phyloP scores from a whole-genome alignment of 2,113 vertebrate genomes.

The Tamias sibiricus region DNA sequence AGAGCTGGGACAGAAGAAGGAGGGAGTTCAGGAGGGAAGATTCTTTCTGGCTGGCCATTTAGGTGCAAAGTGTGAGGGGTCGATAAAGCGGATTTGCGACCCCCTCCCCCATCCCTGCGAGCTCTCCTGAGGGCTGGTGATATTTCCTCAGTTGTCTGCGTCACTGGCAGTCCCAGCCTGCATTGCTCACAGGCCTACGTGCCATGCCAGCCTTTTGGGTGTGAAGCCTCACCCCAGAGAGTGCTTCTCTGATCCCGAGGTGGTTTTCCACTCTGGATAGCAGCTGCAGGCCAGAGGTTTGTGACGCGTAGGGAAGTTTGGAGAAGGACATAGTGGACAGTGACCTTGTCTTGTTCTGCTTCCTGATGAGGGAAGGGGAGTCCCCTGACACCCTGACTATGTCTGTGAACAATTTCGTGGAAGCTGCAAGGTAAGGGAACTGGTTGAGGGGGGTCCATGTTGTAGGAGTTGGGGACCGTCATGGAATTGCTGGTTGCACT shows the following conservation, averaged over 20 bases:
- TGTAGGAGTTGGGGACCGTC: neutral
- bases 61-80: neutral
- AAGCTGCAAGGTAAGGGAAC: neutral
- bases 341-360: neutral
- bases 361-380: neutral
- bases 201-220: neutral
- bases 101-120: accelerated
- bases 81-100: accelerated
- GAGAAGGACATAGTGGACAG: accelerated
- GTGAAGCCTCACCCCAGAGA: neutral
- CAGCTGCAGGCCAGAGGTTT: accelerated
- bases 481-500: neutral
- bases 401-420: neutral
- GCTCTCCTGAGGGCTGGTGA: neutral
- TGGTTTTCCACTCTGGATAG: neutral
- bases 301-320: accelerated
- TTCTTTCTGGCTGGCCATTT: neutral
- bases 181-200: neutral
- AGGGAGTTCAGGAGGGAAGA: no score
- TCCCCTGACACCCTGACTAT: neutral
- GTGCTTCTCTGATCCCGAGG: neutral
- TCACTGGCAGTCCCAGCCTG: neutral
- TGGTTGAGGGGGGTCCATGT: neutral
- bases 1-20: neutral
- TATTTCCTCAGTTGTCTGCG: neutral